Base-by-base conservation (phyloP, 2,888 invertebrate species). In the Macroteleia sp. region DNA sequence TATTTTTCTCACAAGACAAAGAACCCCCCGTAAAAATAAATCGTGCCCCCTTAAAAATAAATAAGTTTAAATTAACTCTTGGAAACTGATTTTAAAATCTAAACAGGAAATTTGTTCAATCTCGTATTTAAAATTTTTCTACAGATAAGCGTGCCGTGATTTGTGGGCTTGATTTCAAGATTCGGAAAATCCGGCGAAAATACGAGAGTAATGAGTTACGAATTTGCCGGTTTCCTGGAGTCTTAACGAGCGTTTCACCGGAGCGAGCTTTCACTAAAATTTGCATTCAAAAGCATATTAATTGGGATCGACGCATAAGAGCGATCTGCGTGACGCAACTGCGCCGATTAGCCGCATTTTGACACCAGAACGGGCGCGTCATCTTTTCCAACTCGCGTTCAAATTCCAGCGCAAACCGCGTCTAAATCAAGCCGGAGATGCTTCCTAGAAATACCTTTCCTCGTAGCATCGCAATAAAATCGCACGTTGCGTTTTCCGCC, bases 241-340 rank as follows among this genome's bases (percentile, higher is more conserved):
- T 56, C 41, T 44, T 25, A 30, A 52, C 30, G 61, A 22, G 56
- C 14, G 56, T 59, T 76, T 70, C 75, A 62, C 67, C 20, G 22
- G 42, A 22, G 44, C 50, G 36, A 42, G 74, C 75, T 76, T 76
- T 76, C 76, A 64, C 76, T 62, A 1, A 30, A 64, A 76, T 76
- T 69, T 76, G 69, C 76, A 76, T 76, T 69, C 59, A 67, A 67
- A 74, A 74, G 74, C 39, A 20, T 28, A 61, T 61, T 66, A 50
- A 74, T 74, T 56, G 46, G 22, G 36, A 1, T 5, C 19, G 46
- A 19, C 32, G 2, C 30, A 19, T 2, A 14, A 14, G 14, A 34
- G 14, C 6, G 8, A 14, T 30, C 1, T 9, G 30, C 16, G 48
- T 48, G 48, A 48, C 28, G 48, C 16, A 48, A 28, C n/a, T n/a